These are phyloP conservation scores for Poecilia velifera DNA, from an alignment of 2,797 vertebrate genomes.

Conservation along the genomic window DNA sequence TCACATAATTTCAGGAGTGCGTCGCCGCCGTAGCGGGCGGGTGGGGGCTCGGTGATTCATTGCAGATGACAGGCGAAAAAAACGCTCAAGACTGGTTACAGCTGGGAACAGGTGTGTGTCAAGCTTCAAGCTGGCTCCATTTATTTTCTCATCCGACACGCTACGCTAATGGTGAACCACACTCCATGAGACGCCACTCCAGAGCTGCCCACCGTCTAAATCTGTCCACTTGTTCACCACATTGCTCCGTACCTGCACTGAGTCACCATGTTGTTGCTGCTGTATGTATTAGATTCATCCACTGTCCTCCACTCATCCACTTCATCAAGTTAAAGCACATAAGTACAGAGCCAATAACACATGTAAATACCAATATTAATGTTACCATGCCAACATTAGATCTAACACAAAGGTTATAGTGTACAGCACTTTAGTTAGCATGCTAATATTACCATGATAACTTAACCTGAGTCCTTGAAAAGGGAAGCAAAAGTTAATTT, in stretches of 20 bases:
- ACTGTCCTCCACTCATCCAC: neutral
- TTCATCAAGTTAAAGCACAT: neutral
- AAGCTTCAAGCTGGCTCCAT: constrained; percentile 54
- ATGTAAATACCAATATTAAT: neutral
- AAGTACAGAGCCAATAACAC: neutral
- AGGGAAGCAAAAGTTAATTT: neutral
- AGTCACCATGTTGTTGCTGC: neutral
- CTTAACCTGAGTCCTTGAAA: neutral
- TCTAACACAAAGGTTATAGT: neutral
- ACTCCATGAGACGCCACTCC: constrained; percentile 24
- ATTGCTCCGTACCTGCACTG: neutral
- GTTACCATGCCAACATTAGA: neutral
- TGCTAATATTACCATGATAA: neutral
- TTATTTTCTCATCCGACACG: constrained; percentile 58
- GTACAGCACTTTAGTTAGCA: neutral
- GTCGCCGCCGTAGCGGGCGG: constrained; percentile 28
- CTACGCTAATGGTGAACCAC: constrained; percentile 38
- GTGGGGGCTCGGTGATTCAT: constrained; percentile 54
- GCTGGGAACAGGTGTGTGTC: constrained; percentile 68
- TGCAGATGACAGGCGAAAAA: constrained; percentile 69
- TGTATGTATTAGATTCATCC: neutral
- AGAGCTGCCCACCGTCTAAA: neutral
- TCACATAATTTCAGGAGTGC: constrained; percentile 51
- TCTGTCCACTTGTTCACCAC: neutral
- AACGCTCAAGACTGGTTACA: constrained; percentile 51